phyloP scores from a whole-genome alignment of 2,888 invertebrate species.

The Hydriomena furcata region DNA sequence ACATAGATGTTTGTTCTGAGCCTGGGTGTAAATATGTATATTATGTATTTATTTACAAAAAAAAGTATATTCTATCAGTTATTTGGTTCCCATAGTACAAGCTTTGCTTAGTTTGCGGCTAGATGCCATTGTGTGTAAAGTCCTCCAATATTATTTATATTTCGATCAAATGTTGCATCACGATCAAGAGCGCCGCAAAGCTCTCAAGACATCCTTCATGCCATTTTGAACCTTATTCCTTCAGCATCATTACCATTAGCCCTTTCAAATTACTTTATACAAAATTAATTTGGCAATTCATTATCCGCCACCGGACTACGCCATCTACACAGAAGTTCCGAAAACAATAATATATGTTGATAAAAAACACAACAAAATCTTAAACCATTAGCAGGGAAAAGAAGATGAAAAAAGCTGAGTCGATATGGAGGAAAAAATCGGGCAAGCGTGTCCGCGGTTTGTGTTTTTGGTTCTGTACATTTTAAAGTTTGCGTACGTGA shows the following conservation, averaged over 20 bases:
- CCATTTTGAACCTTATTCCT: slow-evolving; percentile 7
- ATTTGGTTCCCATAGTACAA: no score
- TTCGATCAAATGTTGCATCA: slow-evolving; percentile 5
- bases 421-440: slow-evolving; percentile 31
- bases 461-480: slow-evolving; percentile 14
- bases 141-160: neutral
- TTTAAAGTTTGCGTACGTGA: neutral
- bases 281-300: slow-evolving; percentile 40
- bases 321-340: slow-evolving; percentile 34
- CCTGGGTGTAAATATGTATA: no score
- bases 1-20: no score
- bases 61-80: no score
- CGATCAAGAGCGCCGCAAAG: neutral
- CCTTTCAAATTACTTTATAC: slow-evolving; percentile 21
- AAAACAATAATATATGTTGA: slow-evolving; percentile 40
- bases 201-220: neutral
- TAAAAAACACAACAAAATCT: slow-evolving; percentile 34
- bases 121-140: no score
- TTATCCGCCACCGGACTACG: slow-evolving; percentile 43
- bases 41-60: no score
- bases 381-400: slow-evolving; percentile 36
- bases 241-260: slow-evolving; percentile 10
- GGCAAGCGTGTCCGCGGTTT: slow-evolving; percentile 11
- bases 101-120: no score
- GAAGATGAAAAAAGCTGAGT: slow-evolving; percentile 21